phyloP scores from a whole-genome alignment of 2,888 invertebrate species.

The Formica aserva region DNA sequence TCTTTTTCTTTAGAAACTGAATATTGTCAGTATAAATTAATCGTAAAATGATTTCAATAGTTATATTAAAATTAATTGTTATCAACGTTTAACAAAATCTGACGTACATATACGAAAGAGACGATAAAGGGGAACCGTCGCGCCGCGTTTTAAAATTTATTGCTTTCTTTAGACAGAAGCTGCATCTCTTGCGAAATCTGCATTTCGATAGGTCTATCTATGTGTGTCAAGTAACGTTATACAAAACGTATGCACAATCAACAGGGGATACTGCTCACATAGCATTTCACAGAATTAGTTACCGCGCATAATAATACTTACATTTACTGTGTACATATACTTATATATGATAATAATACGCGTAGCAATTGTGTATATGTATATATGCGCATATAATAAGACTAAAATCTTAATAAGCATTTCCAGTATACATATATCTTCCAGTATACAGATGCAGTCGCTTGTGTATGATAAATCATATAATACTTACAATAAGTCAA shows the following conservation, averaged over 20 bases:
- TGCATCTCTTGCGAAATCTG: slow-evolving; percentile 30
- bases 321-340: slow-evolving; percentile 69
- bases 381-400: slow-evolving; percentile 57
- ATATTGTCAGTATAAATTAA: slow-evolving; percentile 13
- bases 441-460: slow-evolving; percentile 62
- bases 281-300: slow-evolving; percentile 66
- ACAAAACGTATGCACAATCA: slow-evolving; percentile 75
- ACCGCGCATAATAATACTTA: slow-evolving; percentile 73
- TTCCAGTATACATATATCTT: slow-evolving; percentile 44
- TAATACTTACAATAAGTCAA: slow-evolving; percentile 73
- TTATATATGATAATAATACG: slow-evolving; percentile 56
- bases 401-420: slow-evolving; percentile 67
- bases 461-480: slow-evolving; percentile 63
- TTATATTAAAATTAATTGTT: slow-evolving; percentile 36
- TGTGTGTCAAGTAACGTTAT: slow-evolving; percentile 75
- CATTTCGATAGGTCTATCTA: slow-evolving; percentile 67
- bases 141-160: slow-evolving; percentile 19
- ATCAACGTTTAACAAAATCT: slow-evolving; percentile 18
- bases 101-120: background rate
- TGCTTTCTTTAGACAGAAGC: slow-evolving; percentile 21
- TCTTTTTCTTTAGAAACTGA: background rate
- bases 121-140: slow-evolving; percentile 3
- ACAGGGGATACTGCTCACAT: slow-evolving; percentile 59
- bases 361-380: slow-evolving; percentile 7
- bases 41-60: slow-evolving; percentile 13